Conservation (phyloP, 2,797 vertebrate species). For the Acanthurus lineatus region DNA sequence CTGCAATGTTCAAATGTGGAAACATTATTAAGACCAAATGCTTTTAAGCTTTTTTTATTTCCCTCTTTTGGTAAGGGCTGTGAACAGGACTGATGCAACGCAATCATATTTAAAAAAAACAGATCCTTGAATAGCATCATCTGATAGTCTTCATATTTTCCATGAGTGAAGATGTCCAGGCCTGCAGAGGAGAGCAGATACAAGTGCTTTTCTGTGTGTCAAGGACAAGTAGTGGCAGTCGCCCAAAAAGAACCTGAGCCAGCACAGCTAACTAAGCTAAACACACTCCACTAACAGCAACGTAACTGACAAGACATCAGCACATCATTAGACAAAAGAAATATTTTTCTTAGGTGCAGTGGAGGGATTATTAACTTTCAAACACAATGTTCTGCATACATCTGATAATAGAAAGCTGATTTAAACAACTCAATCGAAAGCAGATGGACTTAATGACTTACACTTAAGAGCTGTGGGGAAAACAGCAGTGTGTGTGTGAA, state of each 20-base stretch:
- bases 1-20: neutral
- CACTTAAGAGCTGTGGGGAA: neutral
- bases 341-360: constrained; percentile 47
- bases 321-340: constrained; percentile 60
- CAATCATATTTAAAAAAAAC: constrained; percentile 57
- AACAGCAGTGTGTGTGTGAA: constrained; percentile 13
- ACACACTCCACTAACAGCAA: constrained; percentile 49
- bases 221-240: constrained; percentile 69
- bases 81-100: constrained; percentile 58
- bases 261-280: constrained; percentile 62
- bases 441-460: constrained; percentile 32
- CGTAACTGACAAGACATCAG: constrained; percentile 48
- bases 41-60: constrained; percentile 5
- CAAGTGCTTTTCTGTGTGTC: constrained; percentile 57
- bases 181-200: constrained; percentile 62
- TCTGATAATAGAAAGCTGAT: constrained; percentile 30
- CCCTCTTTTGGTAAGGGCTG: constrained; percentile 34
- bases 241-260: constrained; percentile 68
- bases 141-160: constrained; percentile 78
- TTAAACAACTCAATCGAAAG: constrained; percentile 28
- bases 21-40: constrained; percentile 11
- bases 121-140: constrained; percentile 63
- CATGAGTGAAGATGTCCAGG: constrained; percentile 73
- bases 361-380: constrained; percentile 52
- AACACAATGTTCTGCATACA: constrained; percentile 33